A percentile compares a stretch with the other conserved stretches of the same genome.
Conservation (phyloP, 1,140 invertebrate genomes). For the Piezodorus guildinii region DNA sequence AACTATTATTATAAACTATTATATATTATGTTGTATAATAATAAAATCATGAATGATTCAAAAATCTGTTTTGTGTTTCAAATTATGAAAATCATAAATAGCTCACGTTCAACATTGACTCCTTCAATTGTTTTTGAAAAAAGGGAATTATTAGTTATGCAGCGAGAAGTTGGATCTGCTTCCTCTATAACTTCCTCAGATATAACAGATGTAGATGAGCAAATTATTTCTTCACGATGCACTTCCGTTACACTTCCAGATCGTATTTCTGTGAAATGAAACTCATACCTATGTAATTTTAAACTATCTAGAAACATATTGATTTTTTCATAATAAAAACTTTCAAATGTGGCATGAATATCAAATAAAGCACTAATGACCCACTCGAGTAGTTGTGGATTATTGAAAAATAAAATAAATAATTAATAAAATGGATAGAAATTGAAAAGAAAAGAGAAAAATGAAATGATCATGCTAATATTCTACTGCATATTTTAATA, state of each 20-base stretch:
- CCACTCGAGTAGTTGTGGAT: too few species aligned
- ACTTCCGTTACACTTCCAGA: constrained; percentile 31
- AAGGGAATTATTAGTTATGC: constrained; percentile 45
- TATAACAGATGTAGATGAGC: constrained; percentile 1
- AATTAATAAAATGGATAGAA: too few species aligned
- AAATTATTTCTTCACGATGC: constrained; percentile 20
- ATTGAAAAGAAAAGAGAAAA: too few species aligned
- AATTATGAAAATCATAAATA: too few species aligned
- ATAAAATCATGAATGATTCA: too few species aligned
- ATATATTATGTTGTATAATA: too few species aligned
- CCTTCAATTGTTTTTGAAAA: constrained; percentile 63
- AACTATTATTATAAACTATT: too few species aligned
- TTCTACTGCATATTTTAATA: too few species aligned
- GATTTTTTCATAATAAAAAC: neutral
- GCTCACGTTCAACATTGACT: constrained; percentile 64
- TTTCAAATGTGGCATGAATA: neutral
- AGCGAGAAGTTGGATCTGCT: constrained; percentile 26
- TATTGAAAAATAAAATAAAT: too few species aligned
- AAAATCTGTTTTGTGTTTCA: too few species aligned
- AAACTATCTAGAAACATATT: neutral
- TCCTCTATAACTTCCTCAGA: constrained; percentile 6
- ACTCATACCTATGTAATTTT: constrained; percentile 6
- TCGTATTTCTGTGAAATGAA: constrained; percentile 29
- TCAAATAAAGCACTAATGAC: too few species aligned
- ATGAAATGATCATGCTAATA: too few species aligned